These are phyloP conservation scores for Isotomurus palustris DNA, from an alignment of 2,888 invertebrate genomes.

Conservation along the genomic window DNA sequence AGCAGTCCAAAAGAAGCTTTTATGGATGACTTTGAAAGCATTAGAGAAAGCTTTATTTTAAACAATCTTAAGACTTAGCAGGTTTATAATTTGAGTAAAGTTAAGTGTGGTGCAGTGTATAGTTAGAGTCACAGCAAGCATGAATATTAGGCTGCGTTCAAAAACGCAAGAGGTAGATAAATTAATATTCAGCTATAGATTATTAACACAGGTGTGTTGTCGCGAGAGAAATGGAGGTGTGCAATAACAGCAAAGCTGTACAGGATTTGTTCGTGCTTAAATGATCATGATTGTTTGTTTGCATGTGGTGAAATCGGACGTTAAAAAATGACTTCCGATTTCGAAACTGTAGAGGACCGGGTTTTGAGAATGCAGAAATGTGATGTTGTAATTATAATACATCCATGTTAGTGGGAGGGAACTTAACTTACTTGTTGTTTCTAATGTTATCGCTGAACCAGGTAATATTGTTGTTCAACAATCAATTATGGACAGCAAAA, in stretches of 20 bases:
- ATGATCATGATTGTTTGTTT: slow-evolving; percentile 7
- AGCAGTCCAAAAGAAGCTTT: too few relatives aligned
- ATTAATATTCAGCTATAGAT: too few relatives aligned
- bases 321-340: slow-evolving; percentile 3
- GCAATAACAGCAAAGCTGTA: background rate
- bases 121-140: too few relatives aligned
- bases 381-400: too few relatives aligned
- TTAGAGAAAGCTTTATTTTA: too few relatives aligned
- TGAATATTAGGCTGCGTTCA: too few relatives aligned
- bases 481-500: slow-evolving; percentile 1
- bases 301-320: slow-evolving; percentile 1
- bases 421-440: background rate
- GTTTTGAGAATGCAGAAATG: background rate
- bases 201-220: background rate
- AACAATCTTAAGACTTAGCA: too few relatives aligned
- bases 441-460: background rate
- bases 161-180: too few relatives aligned
- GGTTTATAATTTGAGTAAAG: too few relatives aligned
- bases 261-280: background rate
- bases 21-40: too few relatives aligned
- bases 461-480: slow-evolving; percentile 1
- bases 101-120: too few relatives aligned
- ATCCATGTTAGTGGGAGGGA: background rate
- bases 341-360: background rate
- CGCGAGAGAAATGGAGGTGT: background rate